Evolutionary conservation across 2,888 invertebrate genomes (phyloP).

Genomic region (Drosophila algonquin): DNA sequence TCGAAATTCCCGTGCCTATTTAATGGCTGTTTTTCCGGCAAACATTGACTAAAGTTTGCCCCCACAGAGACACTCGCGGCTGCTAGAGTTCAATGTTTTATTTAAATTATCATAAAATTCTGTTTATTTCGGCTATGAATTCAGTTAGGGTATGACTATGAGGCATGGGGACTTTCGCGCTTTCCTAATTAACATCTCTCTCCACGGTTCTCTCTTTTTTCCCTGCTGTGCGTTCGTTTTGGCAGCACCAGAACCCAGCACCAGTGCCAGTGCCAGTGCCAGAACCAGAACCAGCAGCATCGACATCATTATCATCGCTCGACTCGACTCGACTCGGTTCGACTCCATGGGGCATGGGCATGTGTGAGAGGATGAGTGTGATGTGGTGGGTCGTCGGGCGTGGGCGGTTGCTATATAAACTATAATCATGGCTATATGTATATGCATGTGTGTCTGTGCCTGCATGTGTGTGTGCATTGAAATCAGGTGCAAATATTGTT

Average conservation of each 20-base stretch:
- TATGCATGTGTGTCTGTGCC: neutral
- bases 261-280: constrained; percentile 21
- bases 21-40: neutral
- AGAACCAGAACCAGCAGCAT: constrained; percentile 9
- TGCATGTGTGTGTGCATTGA: constrained; percentile 39
- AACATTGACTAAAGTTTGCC: neutral
- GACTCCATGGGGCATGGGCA: constrained; percentile 35
- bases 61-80: neutral
- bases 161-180: constrained; percentile 23
- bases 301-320: constrained; percentile 40
- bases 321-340: constrained; percentile 11
- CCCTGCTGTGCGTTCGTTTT: constrained; percentile 28
- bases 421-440: constrained; percentile 44
- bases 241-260: constrained; percentile 25
- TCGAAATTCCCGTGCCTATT: neutral
- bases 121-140: neutral
- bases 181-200: constrained; percentile 31
- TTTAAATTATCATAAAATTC: neutral
- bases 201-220: constrained; percentile 11
- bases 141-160: constrained; percentile 8
- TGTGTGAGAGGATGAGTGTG: constrained; percentile 9
- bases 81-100: neutral
- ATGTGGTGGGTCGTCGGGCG: constrained; percentile 8
- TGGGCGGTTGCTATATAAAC: constrained; percentile 41
- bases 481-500: constrained; percentile 78